Conservation (phyloP, 2,113 vertebrate species). For the Hiodon tergisus region DNA sequence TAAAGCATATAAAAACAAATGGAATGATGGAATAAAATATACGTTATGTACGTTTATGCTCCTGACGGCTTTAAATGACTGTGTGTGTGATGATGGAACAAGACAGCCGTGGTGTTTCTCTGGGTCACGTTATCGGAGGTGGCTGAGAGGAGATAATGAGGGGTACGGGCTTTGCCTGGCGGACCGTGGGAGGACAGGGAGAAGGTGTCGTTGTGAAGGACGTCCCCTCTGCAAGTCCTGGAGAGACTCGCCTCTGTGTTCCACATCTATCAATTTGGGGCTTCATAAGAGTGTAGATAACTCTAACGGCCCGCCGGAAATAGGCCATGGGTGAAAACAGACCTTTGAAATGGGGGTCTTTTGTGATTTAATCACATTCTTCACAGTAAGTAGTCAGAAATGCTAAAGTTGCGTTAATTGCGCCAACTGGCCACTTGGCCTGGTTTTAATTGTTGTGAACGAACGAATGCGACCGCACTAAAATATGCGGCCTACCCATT, state of each 20-base stretch:
- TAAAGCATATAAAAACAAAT: no score
- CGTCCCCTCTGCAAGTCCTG: no score
- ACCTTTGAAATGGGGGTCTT: constrained; percentile 23
- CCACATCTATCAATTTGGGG: neutral
- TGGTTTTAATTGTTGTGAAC: constrained; percentile 1
- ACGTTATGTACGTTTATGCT: no score
- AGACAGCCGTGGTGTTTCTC: no score
- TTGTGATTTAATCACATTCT: constrained; percentile 42
- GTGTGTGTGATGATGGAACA: no score
- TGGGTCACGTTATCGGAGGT: no score
- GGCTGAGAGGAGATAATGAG: constrained; percentile 4
- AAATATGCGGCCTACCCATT: neutral
- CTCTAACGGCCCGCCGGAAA: neutral
- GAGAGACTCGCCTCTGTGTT: neutral
- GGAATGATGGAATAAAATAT: no score
- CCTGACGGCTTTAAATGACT: no score
- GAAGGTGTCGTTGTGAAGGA: neutral
- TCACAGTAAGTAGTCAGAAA: constrained; percentile 41
- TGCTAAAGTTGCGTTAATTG: neutral
- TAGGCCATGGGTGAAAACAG: neutral
- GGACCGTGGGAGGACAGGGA: neutral
- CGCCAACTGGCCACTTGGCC: neutral
- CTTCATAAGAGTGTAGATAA: constrained; percentile 32
- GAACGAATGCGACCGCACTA: neutral
- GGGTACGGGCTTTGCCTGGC: neutral